Percentiles rank a stretch among this genome's conserved stretches.
phyloP scores from a whole-genome alignment of 2,113 vertebrate species.

The Pituophis catenifer region DNA sequence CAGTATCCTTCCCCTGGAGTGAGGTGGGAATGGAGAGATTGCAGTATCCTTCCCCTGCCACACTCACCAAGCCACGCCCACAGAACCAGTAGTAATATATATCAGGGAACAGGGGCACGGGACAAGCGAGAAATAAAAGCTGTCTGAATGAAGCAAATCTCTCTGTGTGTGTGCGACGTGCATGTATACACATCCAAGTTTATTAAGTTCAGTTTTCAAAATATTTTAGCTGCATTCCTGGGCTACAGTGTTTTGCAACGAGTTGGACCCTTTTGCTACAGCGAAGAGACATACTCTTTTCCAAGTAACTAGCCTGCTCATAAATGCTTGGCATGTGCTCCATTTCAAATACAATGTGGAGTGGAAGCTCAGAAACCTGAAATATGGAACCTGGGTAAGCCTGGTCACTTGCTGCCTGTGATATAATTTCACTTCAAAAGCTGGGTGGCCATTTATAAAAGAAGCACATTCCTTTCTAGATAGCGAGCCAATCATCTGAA shows the following conservation, averaged over 20 bases:
- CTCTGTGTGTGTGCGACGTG: neutral
- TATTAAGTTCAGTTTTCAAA: neutral
- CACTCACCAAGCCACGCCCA: too few species aligned
- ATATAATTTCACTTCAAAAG: conserved; percentile 63
- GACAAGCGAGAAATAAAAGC: neutral
- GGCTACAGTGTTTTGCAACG: neutral
- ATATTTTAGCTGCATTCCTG: neutral
- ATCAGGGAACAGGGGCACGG: neutral
- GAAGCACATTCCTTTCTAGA: conserved; percentile 63
- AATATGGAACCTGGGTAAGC: conserved; percentile 24
- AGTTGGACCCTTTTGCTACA: neutral
- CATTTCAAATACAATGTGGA: rapidly evolving
- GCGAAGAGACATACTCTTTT: neutral
- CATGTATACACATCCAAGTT: neutral
- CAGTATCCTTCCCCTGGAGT: too few species aligned
- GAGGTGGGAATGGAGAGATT: too few species aligned
- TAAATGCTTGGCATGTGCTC: neutral
- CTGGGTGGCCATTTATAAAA: conserved; percentile 56
- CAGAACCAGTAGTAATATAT: too few species aligned
- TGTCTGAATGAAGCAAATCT: neutral
- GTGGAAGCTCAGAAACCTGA: neutral
- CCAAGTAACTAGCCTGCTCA: neutral
- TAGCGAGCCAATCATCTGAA: conserved; percentile 59
- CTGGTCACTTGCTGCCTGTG: conserved; percentile 51
- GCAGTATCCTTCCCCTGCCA: too few species aligned